These are phyloP conservation scores for Onychostruthus taczanowskii DNA, from an alignment of 2,113 vertebrate species.

Conservation along the genomic window DNA sequence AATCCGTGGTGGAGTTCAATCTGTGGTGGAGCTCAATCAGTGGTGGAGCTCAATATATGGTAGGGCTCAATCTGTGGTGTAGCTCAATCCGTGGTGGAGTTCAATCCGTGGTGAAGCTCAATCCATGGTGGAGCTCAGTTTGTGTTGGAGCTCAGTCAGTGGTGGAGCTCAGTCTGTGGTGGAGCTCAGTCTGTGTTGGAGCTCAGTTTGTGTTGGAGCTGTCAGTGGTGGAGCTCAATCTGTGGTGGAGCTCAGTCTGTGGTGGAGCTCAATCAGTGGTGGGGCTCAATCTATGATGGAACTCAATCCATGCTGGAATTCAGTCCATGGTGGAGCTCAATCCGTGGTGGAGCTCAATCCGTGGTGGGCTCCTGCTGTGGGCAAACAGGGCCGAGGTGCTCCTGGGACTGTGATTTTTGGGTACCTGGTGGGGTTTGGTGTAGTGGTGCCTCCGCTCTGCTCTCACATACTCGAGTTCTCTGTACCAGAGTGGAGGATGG, in stretches of 20 bases:
- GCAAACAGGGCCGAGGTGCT: not conserved
- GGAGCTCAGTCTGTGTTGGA: rapidly evolving
- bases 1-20: too few species aligned
- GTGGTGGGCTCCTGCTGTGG: rapidly evolving
- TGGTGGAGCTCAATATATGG: too few species aligned
- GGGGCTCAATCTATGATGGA: rapidly evolving
- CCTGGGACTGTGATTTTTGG: not conserved
- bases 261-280: rapidly evolving
- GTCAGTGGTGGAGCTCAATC: rapidly evolving
- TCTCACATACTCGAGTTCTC: not conserved
- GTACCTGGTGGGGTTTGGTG: not conserved
- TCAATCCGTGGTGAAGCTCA: rapidly evolving
- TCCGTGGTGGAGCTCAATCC: rapidly evolving
- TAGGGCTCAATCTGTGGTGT: too few species aligned
- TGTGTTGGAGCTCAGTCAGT: rapidly evolving
- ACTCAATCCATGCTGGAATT: not conserved
- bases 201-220: rapidly evolving
- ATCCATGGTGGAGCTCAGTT: rapidly evolving
- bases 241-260: rapidly evolving
- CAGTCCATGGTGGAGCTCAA: rapidly evolving
- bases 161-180: rapidly evolving
- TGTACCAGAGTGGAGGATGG: not conserved
- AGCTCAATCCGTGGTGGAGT: rapidly evolving
- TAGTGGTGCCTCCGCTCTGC: not conserved
- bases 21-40: too few species aligned